phyloP scores from a whole-genome alignment of 2,113 vertebrate species.

The Odocoileus hemionus region DNA sequence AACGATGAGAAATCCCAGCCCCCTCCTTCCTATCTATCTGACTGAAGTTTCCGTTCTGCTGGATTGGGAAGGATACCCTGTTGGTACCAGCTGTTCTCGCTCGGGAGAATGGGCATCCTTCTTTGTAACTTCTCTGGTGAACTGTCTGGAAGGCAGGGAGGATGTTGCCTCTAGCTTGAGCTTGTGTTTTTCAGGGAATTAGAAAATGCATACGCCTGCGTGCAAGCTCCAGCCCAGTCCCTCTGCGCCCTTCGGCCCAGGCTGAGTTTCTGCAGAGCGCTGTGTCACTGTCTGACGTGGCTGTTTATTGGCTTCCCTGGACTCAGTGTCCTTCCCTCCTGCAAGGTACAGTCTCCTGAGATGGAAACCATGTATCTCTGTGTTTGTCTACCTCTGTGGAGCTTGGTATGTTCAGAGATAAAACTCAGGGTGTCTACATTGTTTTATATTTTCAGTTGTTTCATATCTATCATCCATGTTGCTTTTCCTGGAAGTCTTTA shows the following conservation, averaged over 20 bases:
- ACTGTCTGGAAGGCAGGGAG: background rate
- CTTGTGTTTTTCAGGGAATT: background rate
- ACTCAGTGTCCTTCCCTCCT: background rate
- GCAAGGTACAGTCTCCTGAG: background rate
- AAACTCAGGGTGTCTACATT: background rate
- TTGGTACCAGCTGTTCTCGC: background rate
- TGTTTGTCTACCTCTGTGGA: background rate
- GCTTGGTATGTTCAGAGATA: background rate
- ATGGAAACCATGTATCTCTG: background rate
- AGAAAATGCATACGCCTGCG: fast-evolving
- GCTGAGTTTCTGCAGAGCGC: background rate
- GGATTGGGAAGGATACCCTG: no score
- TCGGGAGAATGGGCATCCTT: background rate
- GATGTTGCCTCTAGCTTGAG: background rate
- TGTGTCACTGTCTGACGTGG: background rate
- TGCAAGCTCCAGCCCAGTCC: no score
- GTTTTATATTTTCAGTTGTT: background rate
- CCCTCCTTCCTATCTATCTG: background rate
- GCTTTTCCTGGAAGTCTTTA: background rate
- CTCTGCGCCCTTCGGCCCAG: background rate
- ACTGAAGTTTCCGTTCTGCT: background rate
- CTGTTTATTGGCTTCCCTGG: background rate
- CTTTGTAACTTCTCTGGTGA: background rate
- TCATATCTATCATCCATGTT: background rate
- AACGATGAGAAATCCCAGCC: background rate